Evolutionary conservation across 2,888 invertebrate species (phyloP).

Genomic region (Dolomedes plantarius): DNA sequence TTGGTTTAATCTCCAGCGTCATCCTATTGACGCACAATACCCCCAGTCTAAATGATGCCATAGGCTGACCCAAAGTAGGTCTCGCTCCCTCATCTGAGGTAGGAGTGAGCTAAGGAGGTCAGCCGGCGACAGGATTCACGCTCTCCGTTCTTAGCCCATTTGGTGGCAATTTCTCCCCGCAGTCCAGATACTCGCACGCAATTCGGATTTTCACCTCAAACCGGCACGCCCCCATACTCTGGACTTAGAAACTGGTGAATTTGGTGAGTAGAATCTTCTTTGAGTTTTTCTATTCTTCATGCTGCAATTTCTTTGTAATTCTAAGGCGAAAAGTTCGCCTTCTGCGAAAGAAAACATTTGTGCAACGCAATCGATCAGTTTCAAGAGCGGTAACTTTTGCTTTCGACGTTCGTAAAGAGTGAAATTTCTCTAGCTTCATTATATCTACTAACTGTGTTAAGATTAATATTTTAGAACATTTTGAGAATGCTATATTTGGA

Average conservation of each 20-base stretch:
- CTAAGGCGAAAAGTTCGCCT: too few relatives aligned
- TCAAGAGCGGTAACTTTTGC: background rate
- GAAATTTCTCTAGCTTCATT: too few relatives aligned
- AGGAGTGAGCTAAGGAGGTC: background rate
- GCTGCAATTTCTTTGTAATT: too few relatives aligned
- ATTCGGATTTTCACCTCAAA: background rate
- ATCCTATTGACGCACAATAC: background rate
- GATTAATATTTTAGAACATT: too few relatives aligned
- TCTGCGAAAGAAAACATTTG: too few relatives aligned
- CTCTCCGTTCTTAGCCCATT: slow-evolving; percentile 9
- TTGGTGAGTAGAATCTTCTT: background rate
- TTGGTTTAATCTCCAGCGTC: background rate
- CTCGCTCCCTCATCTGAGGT: background rate
- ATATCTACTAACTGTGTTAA: too few relatives aligned
- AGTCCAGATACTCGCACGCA: background rate
- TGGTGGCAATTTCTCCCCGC: slow-evolving; percentile 11
- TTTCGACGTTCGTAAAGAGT: too few relatives aligned
- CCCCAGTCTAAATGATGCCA: slow-evolving; percentile 1
- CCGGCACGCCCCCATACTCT: background rate
- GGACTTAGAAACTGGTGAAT: background rate
- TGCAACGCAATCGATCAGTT: background rate
- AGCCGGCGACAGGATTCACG: slow-evolving; percentile 18
- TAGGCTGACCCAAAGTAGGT: slow-evolving; percentile 18
- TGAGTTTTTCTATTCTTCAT: too few relatives aligned
- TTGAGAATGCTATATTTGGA: too few relatives aligned